Percentiles rank a stretch among this genome's conserved stretches.
Evolutionary conservation across 2,113 vertebrate species (phyloP).

Genomic region (Thalassoma bifasciatum): DNA sequence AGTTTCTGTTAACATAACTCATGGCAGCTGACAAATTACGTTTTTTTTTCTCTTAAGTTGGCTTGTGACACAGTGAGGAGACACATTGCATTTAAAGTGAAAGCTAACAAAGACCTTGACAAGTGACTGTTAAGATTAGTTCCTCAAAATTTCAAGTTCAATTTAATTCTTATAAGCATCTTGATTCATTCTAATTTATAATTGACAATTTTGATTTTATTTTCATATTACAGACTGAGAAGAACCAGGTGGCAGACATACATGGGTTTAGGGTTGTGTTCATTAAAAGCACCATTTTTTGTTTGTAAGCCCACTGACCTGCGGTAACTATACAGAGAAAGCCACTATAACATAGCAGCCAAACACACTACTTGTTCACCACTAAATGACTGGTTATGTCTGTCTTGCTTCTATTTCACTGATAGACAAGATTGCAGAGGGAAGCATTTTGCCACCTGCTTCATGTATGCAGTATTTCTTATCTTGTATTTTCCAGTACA

Average conservation of each 20-base stretch:
- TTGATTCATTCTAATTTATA: slow-evolving; percentile 25
- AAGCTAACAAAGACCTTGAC: slow-evolving; percentile 48
- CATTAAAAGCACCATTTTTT: slow-evolving; percentile 83
- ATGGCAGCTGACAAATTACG: slow-evolving; percentile 70
- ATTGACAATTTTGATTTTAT: neutral
- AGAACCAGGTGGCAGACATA: slow-evolving; percentile 58
- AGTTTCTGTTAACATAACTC: slow-evolving; percentile 76
- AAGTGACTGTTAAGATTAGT: slow-evolving; percentile 31
- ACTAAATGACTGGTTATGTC: too few relatives aligned
- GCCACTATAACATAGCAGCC: too few relatives aligned
- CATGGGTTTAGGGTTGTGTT: slow-evolving; percentile 82
- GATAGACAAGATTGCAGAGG: too few relatives aligned
- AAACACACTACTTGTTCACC: too few relatives aligned
- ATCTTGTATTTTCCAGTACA: too few relatives aligned
- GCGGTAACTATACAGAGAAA: too few relatives aligned
- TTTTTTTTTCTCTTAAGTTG: slow-evolving; percentile 44
- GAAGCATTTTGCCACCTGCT: too few relatives aligned
- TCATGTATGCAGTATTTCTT: too few relatives aligned
- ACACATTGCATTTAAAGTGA: slow-evolving; percentile 56
- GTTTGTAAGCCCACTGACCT: too few relatives aligned
- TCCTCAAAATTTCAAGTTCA: slow-evolving; percentile 19
- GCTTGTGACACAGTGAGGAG: slow-evolving; percentile 59
- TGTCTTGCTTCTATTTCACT: too few relatives aligned
- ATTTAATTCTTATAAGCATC: slow-evolving; percentile 47
- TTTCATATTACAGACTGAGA: slow-evolving; percentile 44